Conservation (phyloP, 2,888 invertebrate genomes). For the Orthosia gracilis region DNA sequence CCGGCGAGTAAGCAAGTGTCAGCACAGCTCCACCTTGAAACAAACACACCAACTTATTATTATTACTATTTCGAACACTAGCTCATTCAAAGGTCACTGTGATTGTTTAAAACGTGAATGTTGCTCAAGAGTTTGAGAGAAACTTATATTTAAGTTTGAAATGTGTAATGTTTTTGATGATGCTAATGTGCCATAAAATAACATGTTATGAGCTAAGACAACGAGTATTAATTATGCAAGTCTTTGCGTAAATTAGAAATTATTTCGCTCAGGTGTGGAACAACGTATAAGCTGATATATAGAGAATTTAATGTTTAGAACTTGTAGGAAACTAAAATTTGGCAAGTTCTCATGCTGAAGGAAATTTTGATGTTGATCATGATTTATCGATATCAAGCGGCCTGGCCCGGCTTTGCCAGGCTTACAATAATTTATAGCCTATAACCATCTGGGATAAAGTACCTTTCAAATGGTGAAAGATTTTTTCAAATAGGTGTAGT, state of each 20-base stretch:
- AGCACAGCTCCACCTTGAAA: constrained; percentile 92
- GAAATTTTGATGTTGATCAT: too few species aligned
- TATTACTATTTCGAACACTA: constrained; percentile 17
- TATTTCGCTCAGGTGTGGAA: background rate
- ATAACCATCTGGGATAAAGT: too few species aligned
- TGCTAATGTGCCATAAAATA: constrained; percentile 19
- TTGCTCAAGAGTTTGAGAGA: constrained; percentile 11
- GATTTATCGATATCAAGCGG: too few species aligned
- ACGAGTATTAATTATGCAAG: constrained; percentile 4
- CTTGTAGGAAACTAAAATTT: too few species aligned
- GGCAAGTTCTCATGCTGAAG: too few species aligned
- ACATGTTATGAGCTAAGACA: constrained; percentile 22
- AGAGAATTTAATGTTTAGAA: too few species aligned
- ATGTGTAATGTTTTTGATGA: constrained; percentile 22
- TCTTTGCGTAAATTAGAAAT: constrained; percentile 1
- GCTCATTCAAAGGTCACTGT: constrained; percentile 6
- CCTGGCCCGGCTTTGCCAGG: too few species aligned
- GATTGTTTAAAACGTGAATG: constrained; percentile 44
- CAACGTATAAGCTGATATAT: too few species aligned
- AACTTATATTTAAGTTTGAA: constrained; percentile 46
- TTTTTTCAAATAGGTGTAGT: too few species aligned
- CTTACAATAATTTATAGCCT: too few species aligned
- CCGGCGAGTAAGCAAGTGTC: constrained; percentile 94
- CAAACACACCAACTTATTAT: background rate
- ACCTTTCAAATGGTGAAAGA: too few species aligned